phyloP scores from a whole-genome alignment of 2,888 invertebrate genomes.

The Limnephilus rhombicus region DNA sequence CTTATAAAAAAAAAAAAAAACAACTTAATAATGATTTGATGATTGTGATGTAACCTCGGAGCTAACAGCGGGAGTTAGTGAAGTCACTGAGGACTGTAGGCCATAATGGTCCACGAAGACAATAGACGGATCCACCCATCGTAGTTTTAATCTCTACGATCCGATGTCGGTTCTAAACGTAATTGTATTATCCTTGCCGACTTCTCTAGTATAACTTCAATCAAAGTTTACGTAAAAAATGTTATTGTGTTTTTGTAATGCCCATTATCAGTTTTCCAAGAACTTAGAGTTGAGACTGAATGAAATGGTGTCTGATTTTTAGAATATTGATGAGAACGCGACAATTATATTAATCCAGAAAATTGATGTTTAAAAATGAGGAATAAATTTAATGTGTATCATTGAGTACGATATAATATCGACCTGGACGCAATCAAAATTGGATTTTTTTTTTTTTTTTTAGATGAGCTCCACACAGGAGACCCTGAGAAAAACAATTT shows the following conservation, averaged over 20 bases:
- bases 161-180: neutral
- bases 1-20: neutral
- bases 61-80: neutral
- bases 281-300: too few relatives aligned
- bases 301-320: too few relatives aligned
- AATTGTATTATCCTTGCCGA: neutral
- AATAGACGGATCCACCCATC: neutral
- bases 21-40: neutral
- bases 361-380: too few relatives aligned
- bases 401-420: too few relatives aligned
- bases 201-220: neutral
- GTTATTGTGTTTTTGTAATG: neutral
- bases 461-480: too few relatives aligned
- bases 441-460: too few relatives aligned
- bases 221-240: neutral
- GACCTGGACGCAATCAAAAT: too few relatives aligned
- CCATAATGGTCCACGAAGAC: neutral
- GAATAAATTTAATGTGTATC: too few relatives aligned
- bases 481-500: too few relatives aligned
- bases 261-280: too few relatives aligned
- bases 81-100: neutral
- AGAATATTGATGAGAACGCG: too few relatives aligned
- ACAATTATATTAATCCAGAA: too few relatives aligned
- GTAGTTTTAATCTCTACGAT: neutral
- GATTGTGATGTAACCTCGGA: conserved; percentile 8